Conservation (phyloP, 2,797 vertebrate genomes). For the Melanotaenia maccullochi region DNA sequence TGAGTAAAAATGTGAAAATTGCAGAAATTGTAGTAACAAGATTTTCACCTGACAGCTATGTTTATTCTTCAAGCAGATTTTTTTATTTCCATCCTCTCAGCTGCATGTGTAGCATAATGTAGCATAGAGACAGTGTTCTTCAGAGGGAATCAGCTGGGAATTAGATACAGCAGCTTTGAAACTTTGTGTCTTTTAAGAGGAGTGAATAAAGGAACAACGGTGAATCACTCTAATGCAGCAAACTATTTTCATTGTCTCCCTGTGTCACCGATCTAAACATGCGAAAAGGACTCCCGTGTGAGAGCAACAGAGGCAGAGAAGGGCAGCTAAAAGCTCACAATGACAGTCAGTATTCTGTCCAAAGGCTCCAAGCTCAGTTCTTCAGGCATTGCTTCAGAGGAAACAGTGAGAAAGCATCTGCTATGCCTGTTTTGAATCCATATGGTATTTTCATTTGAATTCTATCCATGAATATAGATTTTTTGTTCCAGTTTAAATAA, state of each 20-base stretch:
- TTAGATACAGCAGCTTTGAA: slow-evolving; percentile 59
- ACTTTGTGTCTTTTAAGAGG: slow-evolving; percentile 59
- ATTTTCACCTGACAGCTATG: slow-evolving; percentile 61
- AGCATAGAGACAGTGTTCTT: slow-evolving; percentile 40
- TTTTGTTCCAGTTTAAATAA: slow-evolving; percentile 8
- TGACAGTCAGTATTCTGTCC: slow-evolving; percentile 32
- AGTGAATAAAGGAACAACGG: slow-evolving; percentile 50
- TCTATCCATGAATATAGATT: not conserved
- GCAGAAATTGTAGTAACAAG: slow-evolving; percentile 46
- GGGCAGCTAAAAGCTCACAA: slow-evolving; percentile 32
- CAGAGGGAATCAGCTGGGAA: slow-evolving; percentile 62
- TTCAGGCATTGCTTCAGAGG: slow-evolving; percentile 31
- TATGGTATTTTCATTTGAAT: slow-evolving; percentile 13
- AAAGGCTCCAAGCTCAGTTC: slow-evolving; percentile 19
- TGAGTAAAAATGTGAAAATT: slow-evolving; percentile 48
- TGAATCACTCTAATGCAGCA: slow-evolving; percentile 59
- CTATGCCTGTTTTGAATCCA: slow-evolving; percentile 21
- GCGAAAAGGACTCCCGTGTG: slow-evolving; percentile 26
- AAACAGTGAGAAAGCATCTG: slow-evolving; percentile 9
- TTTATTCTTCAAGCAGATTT: slow-evolving; percentile 62
- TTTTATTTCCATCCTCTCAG: slow-evolving; percentile 54
- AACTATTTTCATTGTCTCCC: slow-evolving; percentile 58
- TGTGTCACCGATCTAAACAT: slow-evolving; percentile 47
- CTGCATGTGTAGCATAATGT: slow-evolving; percentile 44
- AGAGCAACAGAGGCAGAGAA: slow-evolving; percentile 36